A percentile compares a stretch with the other conserved stretches of the same genome.
These are phyloP conservation scores for Pluvianellus socialis DNA, from an alignment of 2,113 vertebrate genomes.

Conservation along the genomic window DNA sequence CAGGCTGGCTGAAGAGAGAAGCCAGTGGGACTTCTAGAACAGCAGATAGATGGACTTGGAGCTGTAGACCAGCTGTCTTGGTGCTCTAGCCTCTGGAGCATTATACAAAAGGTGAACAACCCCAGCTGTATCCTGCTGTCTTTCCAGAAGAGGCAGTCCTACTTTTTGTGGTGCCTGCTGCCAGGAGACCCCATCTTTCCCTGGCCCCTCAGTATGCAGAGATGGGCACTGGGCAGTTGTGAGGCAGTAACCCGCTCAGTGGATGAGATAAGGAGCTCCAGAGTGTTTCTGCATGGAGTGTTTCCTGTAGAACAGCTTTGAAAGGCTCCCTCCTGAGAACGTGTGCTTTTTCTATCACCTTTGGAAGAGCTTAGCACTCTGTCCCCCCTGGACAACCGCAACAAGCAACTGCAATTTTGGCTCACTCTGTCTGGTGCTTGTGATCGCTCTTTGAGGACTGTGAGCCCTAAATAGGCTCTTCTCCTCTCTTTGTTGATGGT, in stretches of 20 bases:
- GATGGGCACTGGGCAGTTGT: background rate
- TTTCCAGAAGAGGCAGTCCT: background rate
- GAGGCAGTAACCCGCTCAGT: background rate
- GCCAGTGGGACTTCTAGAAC: background rate
- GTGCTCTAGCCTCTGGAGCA: background rate
- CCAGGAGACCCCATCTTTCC: background rate
- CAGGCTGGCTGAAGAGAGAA: background rate
- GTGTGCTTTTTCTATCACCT: background rate
- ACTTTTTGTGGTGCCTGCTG: background rate
- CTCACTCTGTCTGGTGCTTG: background rate
- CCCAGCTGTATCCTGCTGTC: background rate
- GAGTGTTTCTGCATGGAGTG: background rate
- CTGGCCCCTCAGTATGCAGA: accelerated
- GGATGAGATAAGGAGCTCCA: background rate
- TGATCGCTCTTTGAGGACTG: background rate
- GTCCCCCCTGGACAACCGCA: background rate
- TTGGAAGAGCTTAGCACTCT: background rate
- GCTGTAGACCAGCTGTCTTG: background rate
- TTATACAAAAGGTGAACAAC: background rate
- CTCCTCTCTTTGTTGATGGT: background rate
- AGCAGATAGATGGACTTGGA: background rate
- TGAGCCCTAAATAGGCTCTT: background rate
- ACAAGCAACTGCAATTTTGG: background rate
- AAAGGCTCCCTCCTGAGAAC: background rate
- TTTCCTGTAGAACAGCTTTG: background rate